Evolutionary conservation across 2,797 vertebrate species (phyloP).

Genomic region (Morelia viridis): DNA sequence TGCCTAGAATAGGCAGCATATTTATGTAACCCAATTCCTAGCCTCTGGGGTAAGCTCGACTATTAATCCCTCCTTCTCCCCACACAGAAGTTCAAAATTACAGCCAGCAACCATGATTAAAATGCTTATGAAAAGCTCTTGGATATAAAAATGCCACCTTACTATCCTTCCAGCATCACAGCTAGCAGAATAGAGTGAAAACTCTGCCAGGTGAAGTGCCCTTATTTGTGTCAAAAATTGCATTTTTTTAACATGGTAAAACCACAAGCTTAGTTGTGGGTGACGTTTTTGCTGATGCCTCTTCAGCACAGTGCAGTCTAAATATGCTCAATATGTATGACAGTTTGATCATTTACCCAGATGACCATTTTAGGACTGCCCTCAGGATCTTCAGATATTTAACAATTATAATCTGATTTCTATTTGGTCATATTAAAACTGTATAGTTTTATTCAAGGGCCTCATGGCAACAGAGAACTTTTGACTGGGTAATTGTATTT

Average conservation of each 20-base stretch:
- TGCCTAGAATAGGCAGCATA: not conserved
- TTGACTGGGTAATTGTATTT: not conserved
- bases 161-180: not conserved
- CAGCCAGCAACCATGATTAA: not conserved
- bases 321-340: not conserved
- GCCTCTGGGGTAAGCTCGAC: not conserved
- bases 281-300: not conserved
- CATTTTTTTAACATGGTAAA: not conserved
- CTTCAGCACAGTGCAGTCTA: not conserved
- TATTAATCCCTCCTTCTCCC: not conserved
- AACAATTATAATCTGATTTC: conserved; percentile 2
- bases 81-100: not conserved
- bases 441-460: rapidly evolving
- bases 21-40: not conserved
- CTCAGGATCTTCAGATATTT: not conserved
- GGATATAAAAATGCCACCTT: not conserved
- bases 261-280: not conserved
- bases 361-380: not conserved
- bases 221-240: not conserved
- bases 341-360: not conserved
- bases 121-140: not conserved
- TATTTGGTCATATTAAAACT: conserved; percentile 35
- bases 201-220: not conserved
- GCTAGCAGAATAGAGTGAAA: not conserved
- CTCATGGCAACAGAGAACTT: not conserved